These are phyloP conservation scores for Aplochiton taeniatus DNA, from an alignment of 2,797 vertebrate genomes.

Conservation along the genomic window DNA sequence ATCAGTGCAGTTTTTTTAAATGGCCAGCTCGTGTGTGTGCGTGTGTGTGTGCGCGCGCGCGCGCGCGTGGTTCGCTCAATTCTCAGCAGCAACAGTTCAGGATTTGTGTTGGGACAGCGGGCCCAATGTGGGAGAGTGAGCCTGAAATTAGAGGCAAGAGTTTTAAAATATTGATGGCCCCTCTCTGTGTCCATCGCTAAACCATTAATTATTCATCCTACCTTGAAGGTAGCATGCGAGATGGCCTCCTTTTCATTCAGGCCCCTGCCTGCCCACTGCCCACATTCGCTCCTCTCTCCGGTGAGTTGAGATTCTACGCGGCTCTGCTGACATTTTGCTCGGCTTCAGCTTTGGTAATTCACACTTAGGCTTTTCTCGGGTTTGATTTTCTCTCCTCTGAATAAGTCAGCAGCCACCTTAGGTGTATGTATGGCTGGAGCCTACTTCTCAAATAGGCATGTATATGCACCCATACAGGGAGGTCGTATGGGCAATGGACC, in stretches of 20 bases:
- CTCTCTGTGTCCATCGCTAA: constrained; percentile 83
- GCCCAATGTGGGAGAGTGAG: constrained; percentile 66
- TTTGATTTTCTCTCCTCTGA: constrained; percentile 29
- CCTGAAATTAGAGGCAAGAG: constrained; percentile 86
- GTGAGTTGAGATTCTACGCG: constrained; percentile 45
- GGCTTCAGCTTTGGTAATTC: constrained; percentile 35
- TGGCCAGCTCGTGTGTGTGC: constrained; percentile 16
- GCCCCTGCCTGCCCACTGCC: constrained; percentile 68
- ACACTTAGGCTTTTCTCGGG: constrained; percentile 33
- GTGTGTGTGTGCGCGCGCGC: constrained; percentile 16
- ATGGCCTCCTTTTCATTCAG: constrained; percentile 75
- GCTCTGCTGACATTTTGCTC: constrained; percentile 56
- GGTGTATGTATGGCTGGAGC: constrained; percentile 17
- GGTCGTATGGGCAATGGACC: constrained; percentile 11
- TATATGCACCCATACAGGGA: constrained; percentile 1
- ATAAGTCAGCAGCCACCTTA: constrained; percentile 18
- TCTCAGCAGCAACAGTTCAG: constrained; percentile 50
- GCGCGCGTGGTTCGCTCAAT: constrained; percentile 15
- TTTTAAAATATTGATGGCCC: constrained; percentile 95
- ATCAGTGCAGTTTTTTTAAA: constrained; percentile 21
- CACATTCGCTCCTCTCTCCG: constrained; percentile 59
- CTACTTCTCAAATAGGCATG: background rate
- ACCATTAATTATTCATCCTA: constrained; percentile 93
- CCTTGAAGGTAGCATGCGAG: constrained; percentile 85
- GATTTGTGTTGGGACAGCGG: constrained; percentile 60